These are phyloP conservation scores for Volucella inanis DNA, from an alignment of 2,888 invertebrate genomes.

Conservation along the genomic window DNA sequence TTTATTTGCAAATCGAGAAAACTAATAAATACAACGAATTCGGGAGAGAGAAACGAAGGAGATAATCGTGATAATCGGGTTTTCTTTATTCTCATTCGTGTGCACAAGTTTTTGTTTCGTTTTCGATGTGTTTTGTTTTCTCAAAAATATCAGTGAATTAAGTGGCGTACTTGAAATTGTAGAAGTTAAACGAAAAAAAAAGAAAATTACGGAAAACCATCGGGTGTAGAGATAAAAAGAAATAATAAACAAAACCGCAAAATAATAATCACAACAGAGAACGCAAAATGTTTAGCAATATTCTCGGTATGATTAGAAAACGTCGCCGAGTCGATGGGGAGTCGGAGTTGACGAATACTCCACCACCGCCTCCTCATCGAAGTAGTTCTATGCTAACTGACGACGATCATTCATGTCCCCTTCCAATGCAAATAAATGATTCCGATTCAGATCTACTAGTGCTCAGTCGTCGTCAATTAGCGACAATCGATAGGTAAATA, in stretches of 20 bases:
- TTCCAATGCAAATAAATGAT: constrained; percentile 52
- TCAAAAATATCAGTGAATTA: background rate
- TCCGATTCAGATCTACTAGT: constrained; percentile 61
- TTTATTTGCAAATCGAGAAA: constrained; percentile 39
- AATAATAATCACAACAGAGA: constrained; percentile 15
- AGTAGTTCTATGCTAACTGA: constrained; percentile 36
- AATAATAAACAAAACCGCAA: constrained; percentile 11
- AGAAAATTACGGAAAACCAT: background rate
- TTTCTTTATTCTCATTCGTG: constrained; percentile 23
- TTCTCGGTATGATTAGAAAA: constrained; percentile 80
- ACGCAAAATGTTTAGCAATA: constrained; percentile 79
- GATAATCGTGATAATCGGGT: constrained; percentile 42
- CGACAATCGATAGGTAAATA: constrained; percentile 68
- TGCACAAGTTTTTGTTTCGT: background rate
- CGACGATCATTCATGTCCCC: constrained; percentile 25
- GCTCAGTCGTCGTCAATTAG: constrained; percentile 59
- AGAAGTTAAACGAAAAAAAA: background rate
- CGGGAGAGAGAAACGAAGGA: background rate
- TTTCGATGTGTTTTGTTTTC: too few relatives aligned
- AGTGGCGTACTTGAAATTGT: constrained; percentile 24
- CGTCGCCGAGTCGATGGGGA: constrained; percentile 78
- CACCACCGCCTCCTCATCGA: constrained; percentile 41
- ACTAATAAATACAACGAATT: background rate
- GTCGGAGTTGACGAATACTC: constrained; percentile 27
- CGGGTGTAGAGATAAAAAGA: background rate